A percentile compares a stretch with the other conserved stretches of the same genome.
Evolutionary conservation across 2,888 invertebrate genomes (phyloP).

Genomic region (Idaea aversata): DNA sequence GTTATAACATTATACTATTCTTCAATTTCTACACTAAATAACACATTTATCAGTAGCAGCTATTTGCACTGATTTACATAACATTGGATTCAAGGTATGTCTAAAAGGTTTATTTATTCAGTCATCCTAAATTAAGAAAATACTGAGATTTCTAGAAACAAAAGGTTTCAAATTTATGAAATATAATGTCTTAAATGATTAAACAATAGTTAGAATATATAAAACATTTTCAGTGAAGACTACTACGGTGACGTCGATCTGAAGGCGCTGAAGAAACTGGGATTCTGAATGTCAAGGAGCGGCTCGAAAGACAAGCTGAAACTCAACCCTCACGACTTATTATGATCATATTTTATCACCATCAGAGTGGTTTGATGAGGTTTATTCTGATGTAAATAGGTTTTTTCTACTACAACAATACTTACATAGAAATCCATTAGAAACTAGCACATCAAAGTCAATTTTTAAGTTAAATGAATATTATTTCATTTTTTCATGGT

Average conservation of each 20-base stretch:
- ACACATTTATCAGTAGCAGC: not conserved
- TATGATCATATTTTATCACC: constrained; percentile 36
- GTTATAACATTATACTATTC: not conserved
- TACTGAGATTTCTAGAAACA: no score
- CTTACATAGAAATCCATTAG: no score
- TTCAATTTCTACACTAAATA: not conserved
- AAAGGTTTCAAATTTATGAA: no score
- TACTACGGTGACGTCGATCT: constrained; percentile 95
- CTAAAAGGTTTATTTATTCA: not conserved
- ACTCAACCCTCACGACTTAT: constrained; percentile 63
- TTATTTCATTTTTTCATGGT: no score
- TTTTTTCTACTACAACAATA: no score
- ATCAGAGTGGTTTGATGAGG: not conserved
- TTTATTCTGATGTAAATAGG: no score
- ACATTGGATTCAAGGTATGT: not conserved
- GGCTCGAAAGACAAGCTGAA: constrained; percentile 74
- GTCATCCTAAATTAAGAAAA: not conserved
- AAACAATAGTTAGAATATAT: constrained; percentile 13
- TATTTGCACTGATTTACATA: constrained; percentile 4
- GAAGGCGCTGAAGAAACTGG: constrained; percentile 91
- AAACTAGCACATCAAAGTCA: no score
- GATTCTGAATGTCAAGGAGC: constrained; percentile 82
- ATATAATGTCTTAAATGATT: not conserved
- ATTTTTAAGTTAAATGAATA: no score
- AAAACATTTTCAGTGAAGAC: constrained; percentile 86